These are phyloP conservation scores for Linyphia triangularis DNA, from an alignment of 2,888 invertebrate genomes.

Conservation along the genomic window DNA sequence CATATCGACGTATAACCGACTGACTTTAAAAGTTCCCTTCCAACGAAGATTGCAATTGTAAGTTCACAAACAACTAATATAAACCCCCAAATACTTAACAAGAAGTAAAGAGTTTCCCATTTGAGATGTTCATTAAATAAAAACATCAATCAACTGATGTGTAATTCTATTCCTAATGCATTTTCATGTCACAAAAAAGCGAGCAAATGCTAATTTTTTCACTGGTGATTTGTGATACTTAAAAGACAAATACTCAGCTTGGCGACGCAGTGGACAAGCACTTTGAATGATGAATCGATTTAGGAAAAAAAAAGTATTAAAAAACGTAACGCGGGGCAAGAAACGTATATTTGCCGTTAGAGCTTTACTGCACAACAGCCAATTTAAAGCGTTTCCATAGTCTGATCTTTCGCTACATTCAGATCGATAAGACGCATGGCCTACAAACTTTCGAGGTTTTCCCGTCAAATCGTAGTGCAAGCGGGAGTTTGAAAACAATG, in stretches of 20 bases:
- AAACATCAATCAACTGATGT: background rate
- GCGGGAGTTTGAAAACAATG: constrained; percentile 61
- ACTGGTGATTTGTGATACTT: constrained; percentile 34
- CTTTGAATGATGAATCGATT: constrained; percentile 50
- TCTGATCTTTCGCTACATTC: constrained; percentile 23
- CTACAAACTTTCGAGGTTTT: constrained; percentile 44
- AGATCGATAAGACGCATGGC: constrained; percentile 51
- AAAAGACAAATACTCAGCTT: constrained; percentile 31
- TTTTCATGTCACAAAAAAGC: background rate
- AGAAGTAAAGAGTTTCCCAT: background rate
- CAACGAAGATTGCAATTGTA: no score
- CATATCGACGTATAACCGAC: no score
- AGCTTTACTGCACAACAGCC: constrained; percentile 21
- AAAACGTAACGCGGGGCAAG: constrained; percentile 8
- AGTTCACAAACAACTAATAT: no score
- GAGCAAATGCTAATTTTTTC: constrained; percentile 15
- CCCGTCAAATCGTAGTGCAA: constrained; percentile 29
- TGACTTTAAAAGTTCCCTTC: no score
- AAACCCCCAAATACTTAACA: background rate
- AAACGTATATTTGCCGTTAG: constrained; percentile 34
- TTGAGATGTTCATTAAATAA: background rate
- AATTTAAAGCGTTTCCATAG: constrained; percentile 45
- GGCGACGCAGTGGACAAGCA: constrained; percentile 17
- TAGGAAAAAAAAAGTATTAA: background rate
- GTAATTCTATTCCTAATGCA: constrained; percentile 6